Base-by-base conservation (phyloP, 2,113 vertebrate species). In the Oncorhynchus kisutch region DNA sequence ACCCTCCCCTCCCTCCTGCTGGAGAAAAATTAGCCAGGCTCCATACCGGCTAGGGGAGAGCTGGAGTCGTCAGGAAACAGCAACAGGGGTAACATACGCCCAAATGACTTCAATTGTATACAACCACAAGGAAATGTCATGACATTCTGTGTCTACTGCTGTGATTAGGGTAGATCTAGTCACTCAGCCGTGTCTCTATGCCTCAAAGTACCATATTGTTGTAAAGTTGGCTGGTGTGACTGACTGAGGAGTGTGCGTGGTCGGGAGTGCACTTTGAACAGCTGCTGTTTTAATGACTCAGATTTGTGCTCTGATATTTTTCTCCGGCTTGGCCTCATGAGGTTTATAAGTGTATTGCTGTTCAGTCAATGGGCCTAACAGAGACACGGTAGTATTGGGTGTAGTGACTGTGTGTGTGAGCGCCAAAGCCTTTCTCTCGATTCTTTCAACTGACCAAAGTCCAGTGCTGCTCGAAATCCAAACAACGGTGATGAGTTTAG, bases 101-200 rank as follows among this genome's bases (percentile, higher is more conserved):
- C 73, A 77, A 87, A 85, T 88, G 76, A 86, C 5, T 25, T 16
- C 81, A 79, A 79, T 78, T 72, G 75, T 9, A 69, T 77, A 79
- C 78, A 85, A 85, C 84, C 59, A 66, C 67, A 59, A 54, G 71
- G 67, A 90, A 91, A 89, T 86, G 88, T 86, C 81, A 86, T 81
- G 75, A 81, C 85, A 85, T 89, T 81, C 68, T 59, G 75, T 66
- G 25, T 29, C 22, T 34, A 27, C 14, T 16, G 27, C 29, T 62
- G 79, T 83, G 82, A 88, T 85, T 81, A 84, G 79, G 14, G n/a
- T 80, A 48, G 67, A 39, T 78, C 64, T 57, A 48, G 75, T 72
- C 76, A 34, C 76, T 81, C 75, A 20, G 82, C 67, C 51, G 3
- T 3, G 83, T 24, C 69, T 79, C 80, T 29, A n/a, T 81, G 24